phyloP scores from a whole-genome alignment of 2,797 vertebrate genomes.

The Phrynocephalus vlangalii region DNA sequence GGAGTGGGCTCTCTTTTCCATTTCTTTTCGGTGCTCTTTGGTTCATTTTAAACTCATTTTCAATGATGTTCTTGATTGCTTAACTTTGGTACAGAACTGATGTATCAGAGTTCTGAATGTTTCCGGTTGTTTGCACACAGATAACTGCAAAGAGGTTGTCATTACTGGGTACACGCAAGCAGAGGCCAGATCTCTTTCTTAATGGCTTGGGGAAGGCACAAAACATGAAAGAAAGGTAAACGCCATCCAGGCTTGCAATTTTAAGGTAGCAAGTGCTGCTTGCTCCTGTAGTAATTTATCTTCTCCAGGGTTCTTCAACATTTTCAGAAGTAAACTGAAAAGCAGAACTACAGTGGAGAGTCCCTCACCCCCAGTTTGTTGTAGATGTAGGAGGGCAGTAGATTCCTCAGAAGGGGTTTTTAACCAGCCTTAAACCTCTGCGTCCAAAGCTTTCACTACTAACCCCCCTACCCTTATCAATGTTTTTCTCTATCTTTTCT shows the following conservation, averaged over 20 bases:
- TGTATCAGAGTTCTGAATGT: slow-evolving; percentile 86
- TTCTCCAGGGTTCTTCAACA: slow-evolving; percentile 74
- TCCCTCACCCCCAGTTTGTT: slow-evolving; percentile 20
- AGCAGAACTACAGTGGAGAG: slow-evolving; percentile 61
- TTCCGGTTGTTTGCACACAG: slow-evolving; percentile 93
- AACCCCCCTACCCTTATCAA: slow-evolving; percentile 48
- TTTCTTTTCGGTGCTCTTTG: slow-evolving; percentile 64
- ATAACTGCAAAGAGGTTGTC: slow-evolving; percentile 96
- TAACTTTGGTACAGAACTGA: slow-evolving; percentile 78
- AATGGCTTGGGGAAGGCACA: slow-evolving; percentile 87
- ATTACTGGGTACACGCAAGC: slow-evolving; percentile 95
- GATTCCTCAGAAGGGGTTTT: slow-evolving; percentile 62
- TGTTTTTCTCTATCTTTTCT: slow-evolving; percentile 63
- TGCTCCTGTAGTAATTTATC: slow-evolving; percentile 71
- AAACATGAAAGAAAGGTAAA: slow-evolving; percentile 89
- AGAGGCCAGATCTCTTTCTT: slow-evolving; percentile 92
- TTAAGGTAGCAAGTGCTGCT: slow-evolving; percentile 79
- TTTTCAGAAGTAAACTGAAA: slow-evolving; percentile 75
- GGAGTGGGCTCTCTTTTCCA: slow-evolving; percentile 72
- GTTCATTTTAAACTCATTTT: slow-evolving; percentile 70
- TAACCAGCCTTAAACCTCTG: slow-evolving; percentile 78
- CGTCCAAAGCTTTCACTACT: slow-evolving; percentile 65
- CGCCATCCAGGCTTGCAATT: slow-evolving; percentile 80
- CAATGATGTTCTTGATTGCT: slow-evolving; percentile 73
- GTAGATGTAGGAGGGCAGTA: slow-evolving; percentile 55